Evolutionary conservation across 2,888 invertebrate species (phyloP).

Genomic region (Danaus chrysippus): DNA sequence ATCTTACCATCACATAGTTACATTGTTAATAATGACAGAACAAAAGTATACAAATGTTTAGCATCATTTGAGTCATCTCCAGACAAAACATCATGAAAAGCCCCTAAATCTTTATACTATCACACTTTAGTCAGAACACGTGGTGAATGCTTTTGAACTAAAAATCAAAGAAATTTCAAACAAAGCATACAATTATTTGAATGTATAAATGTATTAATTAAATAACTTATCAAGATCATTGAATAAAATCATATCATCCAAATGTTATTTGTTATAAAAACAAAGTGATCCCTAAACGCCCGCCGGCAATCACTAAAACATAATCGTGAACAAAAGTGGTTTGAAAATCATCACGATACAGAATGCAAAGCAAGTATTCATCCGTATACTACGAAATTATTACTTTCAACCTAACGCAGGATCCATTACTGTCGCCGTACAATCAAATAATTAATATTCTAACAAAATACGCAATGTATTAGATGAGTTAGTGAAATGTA

Average conservation of each 20-base stretch:
- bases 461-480: slow-evolving; percentile 45
- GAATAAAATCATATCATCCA: slow-evolving; percentile 17
- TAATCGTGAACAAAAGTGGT: slow-evolving; percentile 62
- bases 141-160: too few species aligned
- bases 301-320: slow-evolving; percentile 50
- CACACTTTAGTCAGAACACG: too few species aligned
- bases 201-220: neutral
- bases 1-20: too few species aligned
- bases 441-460: slow-evolving; percentile 13
- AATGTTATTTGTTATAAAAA: slow-evolving; percentile 31
- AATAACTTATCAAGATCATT: neutral
- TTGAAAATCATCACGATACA: slow-evolving; percentile 67
- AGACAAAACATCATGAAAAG: too few species aligned
- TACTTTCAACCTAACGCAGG: slow-evolving; percentile 29
- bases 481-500: slow-evolving; percentile 36
- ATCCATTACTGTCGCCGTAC: slow-evolving; percentile 41
- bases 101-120: too few species aligned
- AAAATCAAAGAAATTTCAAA: too few species aligned
- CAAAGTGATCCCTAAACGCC: slow-evolving; percentile 39
- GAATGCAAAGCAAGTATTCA: slow-evolving; percentile 60
- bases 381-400: slow-evolving; percentile 45
- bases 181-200: too few species aligned
- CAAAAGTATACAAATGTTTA: too few species aligned
- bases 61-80: too few species aligned
- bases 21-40: too few species aligned